Conservation (phyloP, 30 jellyfish, hydroid and myxozoan genomes). For the Mastigias papua region DNA sequence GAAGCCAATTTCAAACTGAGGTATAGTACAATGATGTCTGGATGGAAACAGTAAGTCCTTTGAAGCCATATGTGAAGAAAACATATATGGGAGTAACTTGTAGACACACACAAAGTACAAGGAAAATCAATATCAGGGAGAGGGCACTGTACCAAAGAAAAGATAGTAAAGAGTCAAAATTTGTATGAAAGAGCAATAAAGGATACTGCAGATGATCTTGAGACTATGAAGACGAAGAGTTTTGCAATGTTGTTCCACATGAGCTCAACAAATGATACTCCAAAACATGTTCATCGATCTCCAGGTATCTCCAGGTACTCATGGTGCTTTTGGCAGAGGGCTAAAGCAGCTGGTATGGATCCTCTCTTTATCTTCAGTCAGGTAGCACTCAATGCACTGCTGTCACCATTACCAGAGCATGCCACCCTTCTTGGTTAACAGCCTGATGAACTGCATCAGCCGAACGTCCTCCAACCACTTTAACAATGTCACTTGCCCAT, state of each 20-base stretch:
- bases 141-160: constrained; percentile 35
- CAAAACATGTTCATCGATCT: constrained; percentile 4
- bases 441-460: no score
- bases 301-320: neutral
- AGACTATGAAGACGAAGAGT: neutral
- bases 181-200: constrained; percentile 32
- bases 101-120: neutral
- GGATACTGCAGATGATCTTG: neutral
- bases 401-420: no score
- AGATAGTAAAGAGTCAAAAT: constrained; percentile 22
- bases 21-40: constrained; percentile 10
- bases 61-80: constrained; percentile 1
- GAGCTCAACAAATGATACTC: neutral
- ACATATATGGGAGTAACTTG: constrained; percentile 9
- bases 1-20: constrained; percentile 15
- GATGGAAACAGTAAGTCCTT: constrained; percentile 57
- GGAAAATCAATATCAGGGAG: constrained; percentile 11
- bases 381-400: no score
- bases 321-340: neutral
- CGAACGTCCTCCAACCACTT: no score
- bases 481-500: no score
- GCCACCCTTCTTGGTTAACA: no score
- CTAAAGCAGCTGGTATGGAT: neutral
- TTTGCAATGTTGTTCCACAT: neutral
- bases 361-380: no score